These are phyloP conservation scores for Chloroclystis v-ata DNA, from an alignment of 2,888 invertebrate species.

Conservation along the genomic window DNA sequence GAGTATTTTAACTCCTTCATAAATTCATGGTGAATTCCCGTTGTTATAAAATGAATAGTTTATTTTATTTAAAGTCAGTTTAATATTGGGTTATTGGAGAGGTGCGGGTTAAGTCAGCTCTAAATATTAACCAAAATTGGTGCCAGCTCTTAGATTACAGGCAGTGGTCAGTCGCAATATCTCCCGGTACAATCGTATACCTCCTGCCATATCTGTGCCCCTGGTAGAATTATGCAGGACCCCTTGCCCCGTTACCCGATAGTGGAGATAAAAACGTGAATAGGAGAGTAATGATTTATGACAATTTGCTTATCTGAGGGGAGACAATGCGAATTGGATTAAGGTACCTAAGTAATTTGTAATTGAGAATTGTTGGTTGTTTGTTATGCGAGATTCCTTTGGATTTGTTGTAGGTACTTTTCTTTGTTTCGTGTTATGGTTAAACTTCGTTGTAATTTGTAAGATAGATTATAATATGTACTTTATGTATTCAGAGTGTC, in stretches of 20 bases:
- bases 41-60: too few species aligned
- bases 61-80: too few species aligned
- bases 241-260: slow-evolving; percentile 41
- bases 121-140: too few species aligned
- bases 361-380: slow-evolving; percentile 14
- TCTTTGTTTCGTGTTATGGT: not conserved
- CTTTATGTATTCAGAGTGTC: too few species aligned
- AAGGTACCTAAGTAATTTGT: slow-evolving; percentile 19
- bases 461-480: too few species aligned
- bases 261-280: slow-evolving; percentile 45
- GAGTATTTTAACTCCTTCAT: too few species aligned
- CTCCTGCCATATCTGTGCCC: slow-evolving; percentile 52
- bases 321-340: slow-evolving; percentile 16
- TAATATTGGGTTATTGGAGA: too few species aligned
- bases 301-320: slow-evolving; percentile 31
- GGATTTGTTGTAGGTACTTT: not conserved
- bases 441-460: not conserved
- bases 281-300: slow-evolving; percentile 41
- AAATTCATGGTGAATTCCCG: too few species aligned
- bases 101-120: too few species aligned
- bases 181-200: slow-evolving; percentile 66
- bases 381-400: not conserved
- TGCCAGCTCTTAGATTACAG: too few species aligned
- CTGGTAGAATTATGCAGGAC: slow-evolving; percentile 70
- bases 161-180: slow-evolving; percentile 73